Base-by-base conservation (phyloP, 2,113 vertebrate species). In the Panurus biarmicus region DNA sequence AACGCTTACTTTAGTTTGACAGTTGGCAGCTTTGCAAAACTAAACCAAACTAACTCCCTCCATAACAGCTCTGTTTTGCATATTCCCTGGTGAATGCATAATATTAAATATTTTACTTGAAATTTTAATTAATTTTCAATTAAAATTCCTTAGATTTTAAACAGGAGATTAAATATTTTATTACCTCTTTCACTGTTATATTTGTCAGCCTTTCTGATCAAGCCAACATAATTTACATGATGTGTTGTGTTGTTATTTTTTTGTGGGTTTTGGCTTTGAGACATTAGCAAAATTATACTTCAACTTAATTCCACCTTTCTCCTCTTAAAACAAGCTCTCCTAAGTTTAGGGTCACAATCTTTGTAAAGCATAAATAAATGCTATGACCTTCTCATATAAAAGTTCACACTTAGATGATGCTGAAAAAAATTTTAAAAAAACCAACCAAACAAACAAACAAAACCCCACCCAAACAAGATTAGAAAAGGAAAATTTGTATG, bases 111-210 rank as follows among this genome's bases (percentile, higher is more conserved):
- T 40, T 96, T 96, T 85, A 85, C 60, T 87, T 96, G 65, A 95
- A 95, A 81, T 77, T 91, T 48, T 89, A 96, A 96, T 95, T 91
- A 96, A 95, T 54, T 96, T 97, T 85, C 96, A 96, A 96, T 97
- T 94, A 87, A 96, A 95, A 88, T 95, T 95, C 40, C 79, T 96
- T 60, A 78, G 18, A 26, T 71, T 96, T 97, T 96, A 93, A 97
- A 90, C 26, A 85, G 60, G 64, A 78, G 14, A 75, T 48, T 45
- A 94, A 95, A 62, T 11, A 85, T 94, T 95, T 94, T 65, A 31
- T 64, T 95, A 26, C 16, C 20, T 85, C 45, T 95, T 95, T 95
- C 85, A 91, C 3, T 50, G 10, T 92, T 95, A 9, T 84, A 80
- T 87, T 95, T 95, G 13, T n/a, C 66, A 90, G 67, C 5, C 18